Evolutionary conservation across 2,797 vertebrate species (phyloP), one percentile per base, ranked within the genome.

Genomic region (Urophycis tenuis): DNA sequence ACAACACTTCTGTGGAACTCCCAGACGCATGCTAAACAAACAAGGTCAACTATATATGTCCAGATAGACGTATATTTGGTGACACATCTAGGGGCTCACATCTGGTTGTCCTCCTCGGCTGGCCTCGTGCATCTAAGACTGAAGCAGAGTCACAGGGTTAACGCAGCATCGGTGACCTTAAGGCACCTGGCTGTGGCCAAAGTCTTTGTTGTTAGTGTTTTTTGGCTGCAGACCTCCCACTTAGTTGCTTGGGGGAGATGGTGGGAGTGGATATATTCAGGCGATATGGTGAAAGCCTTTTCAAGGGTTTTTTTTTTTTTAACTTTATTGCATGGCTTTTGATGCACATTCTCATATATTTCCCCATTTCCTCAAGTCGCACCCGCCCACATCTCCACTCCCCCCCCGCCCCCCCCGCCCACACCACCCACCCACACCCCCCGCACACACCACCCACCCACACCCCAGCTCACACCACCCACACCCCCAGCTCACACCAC

Each of bases 31-130:
- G 19, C 19, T n/a, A 71, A 15, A 35, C 31, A 70, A 19, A 72
- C n/a, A 35, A 25, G 11, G 29, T 69, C 71, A 81, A n/a, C n/a
- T 81, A 87, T 15, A n/a, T 34, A 67, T 34, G 85, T 72, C 67
- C 1, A 33, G 78, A 81, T 72, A 79, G 72, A 80, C 22, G 49
- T n/a, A n/a, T n/a, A n/a, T n/a, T n/a, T n/a, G n/a, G n/a, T n/a
- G n/a, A n/a, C n/a, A n/a, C n/a, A n/a, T n/a, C n/a, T 34, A 74
- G 31, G 31, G 36, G 76, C 71, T 81, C 85, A 86, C 86, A 88
- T 84, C 88, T 87, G 85, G 88, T 83, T 84, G 88, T 83, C 86
- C 87, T 83, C 82, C 87, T 79, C 76, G 35, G 85, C 85, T 82
- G 77, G 83, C 85, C 78, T 77, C 39, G 74, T 81, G 2, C 41